phyloP scores from a whole-genome alignment of 1,140 invertebrate species.

The Micrasema minimum region DNA sequence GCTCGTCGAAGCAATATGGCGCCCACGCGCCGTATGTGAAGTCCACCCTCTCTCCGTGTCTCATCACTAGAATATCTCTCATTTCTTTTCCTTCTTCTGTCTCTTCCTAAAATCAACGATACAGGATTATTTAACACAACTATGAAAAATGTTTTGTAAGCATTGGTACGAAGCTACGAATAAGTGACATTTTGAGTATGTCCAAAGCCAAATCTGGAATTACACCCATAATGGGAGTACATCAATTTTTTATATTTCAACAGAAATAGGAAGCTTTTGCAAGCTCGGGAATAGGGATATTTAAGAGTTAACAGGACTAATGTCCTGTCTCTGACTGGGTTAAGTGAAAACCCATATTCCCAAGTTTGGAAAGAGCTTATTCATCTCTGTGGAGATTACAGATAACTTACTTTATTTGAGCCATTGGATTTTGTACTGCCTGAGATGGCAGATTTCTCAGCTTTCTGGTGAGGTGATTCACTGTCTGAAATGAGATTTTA shows the following conservation, averaged over 20 bases:
- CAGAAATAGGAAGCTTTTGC: too few species aligned
- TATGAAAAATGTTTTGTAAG: not conserved
- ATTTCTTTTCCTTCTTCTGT: not conserved
- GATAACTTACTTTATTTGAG: slow-evolving; percentile 39
- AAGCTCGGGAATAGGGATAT: too few species aligned
- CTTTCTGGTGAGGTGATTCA: slow-evolving; percentile 14
- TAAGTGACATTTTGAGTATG: not conserved
- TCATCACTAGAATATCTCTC: slow-evolving; percentile 78
- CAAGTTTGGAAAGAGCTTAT: too few species aligned
- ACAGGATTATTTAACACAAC: not conserved
- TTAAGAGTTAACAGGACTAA: too few species aligned
- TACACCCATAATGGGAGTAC: not conserved
- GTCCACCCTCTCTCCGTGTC: slow-evolving; percentile 91
- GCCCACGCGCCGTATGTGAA: slow-evolving; percentile 93
- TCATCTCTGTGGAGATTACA: too few species aligned
- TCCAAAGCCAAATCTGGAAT: not conserved
- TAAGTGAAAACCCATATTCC: too few species aligned
- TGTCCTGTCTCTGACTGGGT: too few species aligned
- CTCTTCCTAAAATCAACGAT: slow-evolving; percentile 26
- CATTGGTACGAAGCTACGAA: not conserved
- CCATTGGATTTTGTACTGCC: slow-evolving; percentile 30
- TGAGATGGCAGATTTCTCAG: slow-evolving; percentile 21
- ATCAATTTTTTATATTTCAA: too few species aligned
- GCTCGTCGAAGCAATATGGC: slow-evolving; percentile 84
- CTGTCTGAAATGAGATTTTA: slow-evolving; percentile 31